phyloP scores from a whole-genome alignment of 2,888 invertebrate species.

The Calliopum simillimum region DNA sequence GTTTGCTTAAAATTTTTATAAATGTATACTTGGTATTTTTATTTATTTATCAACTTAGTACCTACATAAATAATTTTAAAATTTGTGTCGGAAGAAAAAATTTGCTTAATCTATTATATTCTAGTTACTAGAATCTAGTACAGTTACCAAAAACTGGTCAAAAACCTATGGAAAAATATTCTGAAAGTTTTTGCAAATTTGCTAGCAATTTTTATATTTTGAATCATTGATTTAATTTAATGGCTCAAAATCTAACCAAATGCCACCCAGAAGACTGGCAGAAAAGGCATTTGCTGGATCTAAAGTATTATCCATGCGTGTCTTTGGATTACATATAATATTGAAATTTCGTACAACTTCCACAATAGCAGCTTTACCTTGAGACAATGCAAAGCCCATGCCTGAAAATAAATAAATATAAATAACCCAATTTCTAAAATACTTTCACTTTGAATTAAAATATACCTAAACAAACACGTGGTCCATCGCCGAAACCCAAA shows the following conservation, averaged over 20 bases:
- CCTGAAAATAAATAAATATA: constrained; percentile 31
- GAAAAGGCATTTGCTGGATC: constrained; percentile 58
- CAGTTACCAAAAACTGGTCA: no score
- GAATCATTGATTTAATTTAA: background rate
- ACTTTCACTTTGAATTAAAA: no score
- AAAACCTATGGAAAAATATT: no score
- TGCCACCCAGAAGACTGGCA: constrained; percentile 52
- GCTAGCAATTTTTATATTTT: background rate
- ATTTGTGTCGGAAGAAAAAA: no score
- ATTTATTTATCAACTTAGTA: no score
- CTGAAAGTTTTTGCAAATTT: constrained; percentile 12
- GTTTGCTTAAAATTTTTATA: no score
- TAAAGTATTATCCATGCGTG: constrained; percentile 57
- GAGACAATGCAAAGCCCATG: constrained; percentile 50
- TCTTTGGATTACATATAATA: constrained; percentile 58
- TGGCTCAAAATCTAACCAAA: constrained; percentile 54
- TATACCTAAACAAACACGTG: constrained; percentile 55
- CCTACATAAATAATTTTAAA: no score
- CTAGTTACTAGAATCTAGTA: no score
- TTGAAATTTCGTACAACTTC: constrained; percentile 60
- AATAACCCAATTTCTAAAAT: no score
- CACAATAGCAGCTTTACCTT: constrained; percentile 56
- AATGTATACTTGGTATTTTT: no score
- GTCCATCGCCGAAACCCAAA: constrained; percentile 56
- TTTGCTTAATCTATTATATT: no score